Evolutionary conservation across 2,797 vertebrate genomes (phyloP).

Genomic region (Acropternis orthonyx): DNA sequence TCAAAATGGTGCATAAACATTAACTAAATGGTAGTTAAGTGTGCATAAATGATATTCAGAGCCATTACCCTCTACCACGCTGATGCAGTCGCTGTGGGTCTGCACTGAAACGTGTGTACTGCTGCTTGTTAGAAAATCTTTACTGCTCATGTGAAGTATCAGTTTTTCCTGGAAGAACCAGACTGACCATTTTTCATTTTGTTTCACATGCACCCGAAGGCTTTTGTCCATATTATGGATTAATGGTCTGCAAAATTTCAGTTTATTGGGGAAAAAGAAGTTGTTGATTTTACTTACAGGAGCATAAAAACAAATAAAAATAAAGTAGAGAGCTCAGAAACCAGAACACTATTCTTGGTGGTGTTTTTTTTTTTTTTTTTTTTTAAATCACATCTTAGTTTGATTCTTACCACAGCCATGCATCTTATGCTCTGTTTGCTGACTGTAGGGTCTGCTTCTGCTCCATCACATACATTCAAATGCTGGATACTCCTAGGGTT

Average conservation of each 20-base stretch:
- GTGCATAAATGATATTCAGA: conserved; percentile 54
- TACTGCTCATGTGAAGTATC: conserved; percentile 50
- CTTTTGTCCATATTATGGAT: conserved; percentile 62
- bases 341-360: not conserved
- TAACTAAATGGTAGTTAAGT: conserved; percentile 64
- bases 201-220: conserved; percentile 1
- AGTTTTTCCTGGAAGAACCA: conserved; percentile 51
- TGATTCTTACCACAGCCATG: not conserved
- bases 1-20: conserved; percentile 60
- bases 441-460: not conserved
- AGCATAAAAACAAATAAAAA: conserved; percentile 46
- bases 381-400: not conserved
- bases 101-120: not conserved
- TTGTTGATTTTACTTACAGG: conserved; percentile 62
- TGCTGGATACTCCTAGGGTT: not conserved
- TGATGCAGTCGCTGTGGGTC: not conserved
- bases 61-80: conserved; percentile 37
- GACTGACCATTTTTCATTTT: conserved; percentile 64
- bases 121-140: conserved; percentile 52
- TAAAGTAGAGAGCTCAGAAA: not conserved
- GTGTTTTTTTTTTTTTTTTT: not conserved
- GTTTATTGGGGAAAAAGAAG: conserved; percentile 58
- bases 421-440: not conserved
- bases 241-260: conserved; percentile 67
- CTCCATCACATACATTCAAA: not conserved